Evolutionary conservation across 2,888 invertebrate species (phyloP).

Genomic region (Matsumyia berberina): DNA sequence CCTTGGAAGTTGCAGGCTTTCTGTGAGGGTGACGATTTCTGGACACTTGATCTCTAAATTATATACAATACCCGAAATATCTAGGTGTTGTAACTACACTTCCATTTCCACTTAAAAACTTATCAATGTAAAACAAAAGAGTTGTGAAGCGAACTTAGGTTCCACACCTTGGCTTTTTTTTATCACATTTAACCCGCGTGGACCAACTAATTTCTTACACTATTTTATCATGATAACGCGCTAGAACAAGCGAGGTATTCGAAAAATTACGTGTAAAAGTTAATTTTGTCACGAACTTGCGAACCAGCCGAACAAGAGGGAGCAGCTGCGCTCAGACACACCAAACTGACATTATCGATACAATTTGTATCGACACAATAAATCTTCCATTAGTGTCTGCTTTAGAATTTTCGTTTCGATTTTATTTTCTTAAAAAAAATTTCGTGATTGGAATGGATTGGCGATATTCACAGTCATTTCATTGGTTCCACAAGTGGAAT

Average conservation of each 20-base stretch:
- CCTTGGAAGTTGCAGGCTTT: too few species aligned
- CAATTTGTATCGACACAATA: slow-evolving; percentile 37
- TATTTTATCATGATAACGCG: slow-evolving; percentile 14
- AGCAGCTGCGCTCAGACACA: slow-evolving; percentile 10
- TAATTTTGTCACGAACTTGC: slow-evolving; percentile 26
- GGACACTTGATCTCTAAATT: too few species aligned
- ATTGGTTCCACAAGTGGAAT: too few species aligned
- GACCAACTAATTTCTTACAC: not conserved
- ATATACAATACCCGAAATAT: too few species aligned
- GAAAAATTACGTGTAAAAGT: slow-evolving; percentile 14
- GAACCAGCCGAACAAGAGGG: not conserved
- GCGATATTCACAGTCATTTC: too few species aligned
- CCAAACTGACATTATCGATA: slow-evolving; percentile 18
- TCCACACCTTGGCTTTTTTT: not conserved
- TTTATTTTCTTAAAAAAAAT: not conserved
- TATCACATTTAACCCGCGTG: not conserved
- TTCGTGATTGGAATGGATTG: slow-evolving; percentile 39
- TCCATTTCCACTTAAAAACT: too few species aligned
- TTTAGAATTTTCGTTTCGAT: not conserved
- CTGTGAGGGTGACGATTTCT: too few species aligned
- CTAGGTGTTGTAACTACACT: too few species aligned
- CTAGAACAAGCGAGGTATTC: not conserved
- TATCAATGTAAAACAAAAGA: slow-evolving; percentile 7
- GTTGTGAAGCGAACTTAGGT: slow-evolving; percentile 8
- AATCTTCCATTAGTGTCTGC: slow-evolving; percentile 18